These are phyloP conservation scores for Ips typographus DNA, from an alignment of 1,140 invertebrate species.

Conservation along the genomic window DNA sequence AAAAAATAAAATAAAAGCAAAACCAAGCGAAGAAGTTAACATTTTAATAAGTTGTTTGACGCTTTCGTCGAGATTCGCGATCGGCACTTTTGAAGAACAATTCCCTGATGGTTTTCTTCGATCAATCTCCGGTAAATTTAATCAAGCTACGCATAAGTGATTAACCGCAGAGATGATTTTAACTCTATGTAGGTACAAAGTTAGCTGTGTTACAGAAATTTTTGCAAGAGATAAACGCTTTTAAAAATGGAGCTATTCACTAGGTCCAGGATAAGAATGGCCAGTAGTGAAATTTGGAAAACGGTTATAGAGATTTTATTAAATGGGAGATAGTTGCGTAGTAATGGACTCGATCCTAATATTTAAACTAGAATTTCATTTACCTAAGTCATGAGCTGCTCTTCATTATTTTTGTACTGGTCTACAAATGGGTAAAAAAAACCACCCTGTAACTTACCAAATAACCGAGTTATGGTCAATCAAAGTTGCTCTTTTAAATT, in stretches of 20 bases:
- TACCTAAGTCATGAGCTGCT: no score
- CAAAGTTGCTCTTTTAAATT: no score
- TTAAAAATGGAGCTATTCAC: constrained; percentile 3
- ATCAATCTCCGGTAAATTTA: constrained; percentile 13
- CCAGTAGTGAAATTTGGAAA: no score
- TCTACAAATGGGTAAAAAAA: no score
- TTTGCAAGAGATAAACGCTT: not conserved
- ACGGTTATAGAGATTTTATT: no score
- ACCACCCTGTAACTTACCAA: no score
- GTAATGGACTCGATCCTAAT: no score
- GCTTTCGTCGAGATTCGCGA: constrained; percentile 18
- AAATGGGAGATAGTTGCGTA: no score
- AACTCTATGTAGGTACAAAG: not conserved
- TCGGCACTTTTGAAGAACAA: constrained; percentile 24
- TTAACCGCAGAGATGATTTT: not conserved
- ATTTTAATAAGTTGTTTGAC: constrained; percentile 33
- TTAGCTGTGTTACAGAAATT: not conserved
- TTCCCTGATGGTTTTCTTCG: constrained; percentile 7
- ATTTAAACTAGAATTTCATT: no score
- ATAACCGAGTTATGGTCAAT: no score
- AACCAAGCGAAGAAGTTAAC: constrained; percentile 10
- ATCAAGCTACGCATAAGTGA: constrained; percentile 11
- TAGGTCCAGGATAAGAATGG: not conserved
- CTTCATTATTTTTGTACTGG: no score
- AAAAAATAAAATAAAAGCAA: constrained; percentile 14